phyloP scores from a whole-genome alignment of 2,113 vertebrate genomes.

The Pogonocichla stellata region DNA sequence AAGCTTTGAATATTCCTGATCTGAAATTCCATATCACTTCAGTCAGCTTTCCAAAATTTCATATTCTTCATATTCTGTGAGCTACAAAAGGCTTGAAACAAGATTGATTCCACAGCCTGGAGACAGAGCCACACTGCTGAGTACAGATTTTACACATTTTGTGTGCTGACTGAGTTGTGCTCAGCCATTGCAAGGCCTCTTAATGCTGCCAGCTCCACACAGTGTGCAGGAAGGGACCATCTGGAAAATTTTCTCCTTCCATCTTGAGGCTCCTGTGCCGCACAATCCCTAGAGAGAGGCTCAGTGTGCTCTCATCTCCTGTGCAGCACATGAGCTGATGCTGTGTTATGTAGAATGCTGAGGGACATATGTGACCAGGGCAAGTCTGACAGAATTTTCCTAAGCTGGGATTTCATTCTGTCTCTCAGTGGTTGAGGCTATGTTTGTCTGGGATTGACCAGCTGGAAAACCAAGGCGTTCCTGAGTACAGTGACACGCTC shows the following conservation, averaged over 20 bases:
- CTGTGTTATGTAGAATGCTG: fast-evolving
- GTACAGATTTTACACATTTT: background rate
- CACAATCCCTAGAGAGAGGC: background rate
- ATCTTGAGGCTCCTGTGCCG: background rate
- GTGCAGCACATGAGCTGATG: fast-evolving
- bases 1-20: background rate
- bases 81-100: background rate
- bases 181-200: background rate
- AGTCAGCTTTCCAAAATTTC: background rate
- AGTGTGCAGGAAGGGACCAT: slow-evolving; percentile 7
- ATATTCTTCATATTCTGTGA: background rate
- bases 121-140: background rate
- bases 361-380: background rate
- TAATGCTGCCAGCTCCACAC: slow-evolving; percentile 1
- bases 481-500: fast-evolving
- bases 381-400: background rate
- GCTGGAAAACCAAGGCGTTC: background rate
- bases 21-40: background rate
- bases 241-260: slow-evolving; percentile 6
- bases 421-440: background rate
- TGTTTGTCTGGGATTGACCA: background rate
- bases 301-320: background rate
- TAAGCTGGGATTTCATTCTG: background rate
- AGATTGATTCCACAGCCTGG: background rate
- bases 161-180: background rate